Conservation (phyloP, 2,113 vertebrate species). For the Arenaria interpres region DNA sequence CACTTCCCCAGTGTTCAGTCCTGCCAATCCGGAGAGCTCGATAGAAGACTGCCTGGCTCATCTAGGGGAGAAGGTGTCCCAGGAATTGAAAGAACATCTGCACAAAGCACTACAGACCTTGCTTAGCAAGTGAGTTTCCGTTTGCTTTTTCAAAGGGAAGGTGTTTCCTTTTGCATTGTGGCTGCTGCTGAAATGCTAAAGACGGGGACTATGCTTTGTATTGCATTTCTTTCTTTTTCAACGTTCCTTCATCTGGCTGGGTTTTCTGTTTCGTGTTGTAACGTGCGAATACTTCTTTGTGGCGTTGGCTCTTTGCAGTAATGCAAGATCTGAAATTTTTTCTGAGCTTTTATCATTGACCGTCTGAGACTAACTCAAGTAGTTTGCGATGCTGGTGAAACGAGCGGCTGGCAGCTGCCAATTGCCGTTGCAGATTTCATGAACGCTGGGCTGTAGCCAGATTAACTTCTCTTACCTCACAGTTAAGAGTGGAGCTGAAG, state of each 20-base stretch:
- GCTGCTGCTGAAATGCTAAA: not conserved
- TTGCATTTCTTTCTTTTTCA: not conserved
- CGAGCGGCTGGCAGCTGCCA: not conserved
- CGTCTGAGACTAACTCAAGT: not conserved
- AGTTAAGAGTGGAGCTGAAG: not conserved
- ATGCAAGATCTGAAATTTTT: not conserved
- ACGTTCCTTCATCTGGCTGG: not conserved
- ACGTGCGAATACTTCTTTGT: not conserved
- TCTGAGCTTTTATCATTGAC: not conserved
- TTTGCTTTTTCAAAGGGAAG: conserved; percentile 10
- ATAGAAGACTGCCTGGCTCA: conserved; percentile 89
- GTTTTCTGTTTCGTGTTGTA: not conserved
- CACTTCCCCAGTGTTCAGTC: conserved; percentile 89
- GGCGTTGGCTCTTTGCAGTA: not conserved
- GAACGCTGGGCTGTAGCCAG: not conserved
- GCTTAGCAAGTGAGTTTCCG: conserved; percentile 84
- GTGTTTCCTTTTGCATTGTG: not conserved
- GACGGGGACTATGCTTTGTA: not conserved
- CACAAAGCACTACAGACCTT: conserved; percentile 79
- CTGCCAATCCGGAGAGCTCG: conserved; percentile 84
- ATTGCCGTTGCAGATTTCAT: not conserved
- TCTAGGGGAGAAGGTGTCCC: conserved; percentile 79
- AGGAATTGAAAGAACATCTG: conserved; percentile 80
- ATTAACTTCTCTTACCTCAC: not conserved
- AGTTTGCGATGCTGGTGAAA: not conserved